A percentile compares a stretch with the other conserved stretches of the same genome.
These are phyloP conservation scores for Potamarius usumacintae DNA, from an alignment of 2,113 vertebrate genomes.

Conservation along the genomic window DNA sequence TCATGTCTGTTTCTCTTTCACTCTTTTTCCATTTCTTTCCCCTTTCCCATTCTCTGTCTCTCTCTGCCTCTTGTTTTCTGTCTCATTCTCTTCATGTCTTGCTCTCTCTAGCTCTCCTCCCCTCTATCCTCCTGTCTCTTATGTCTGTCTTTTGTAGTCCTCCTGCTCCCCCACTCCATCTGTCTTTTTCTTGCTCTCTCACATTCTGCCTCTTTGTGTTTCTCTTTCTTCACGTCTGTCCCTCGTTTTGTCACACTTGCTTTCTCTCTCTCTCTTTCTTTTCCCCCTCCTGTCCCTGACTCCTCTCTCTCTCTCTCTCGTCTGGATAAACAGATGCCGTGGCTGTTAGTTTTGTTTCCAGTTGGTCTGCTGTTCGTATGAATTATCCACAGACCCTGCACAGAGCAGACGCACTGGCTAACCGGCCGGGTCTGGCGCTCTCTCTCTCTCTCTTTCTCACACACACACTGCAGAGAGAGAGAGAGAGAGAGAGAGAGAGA, in stretches of 20 bases:
- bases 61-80: slow-evolving; percentile 51
- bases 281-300: slow-evolving; percentile 38
- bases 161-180: slow-evolving; percentile 55
- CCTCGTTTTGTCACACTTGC: slow-evolving; percentile 47
- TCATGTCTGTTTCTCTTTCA: background rate
- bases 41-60: slow-evolving; percentile 42
- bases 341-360: slow-evolving; percentile 79
- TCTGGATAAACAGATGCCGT: slow-evolving; percentile 75
- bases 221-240: slow-evolving; percentile 44
- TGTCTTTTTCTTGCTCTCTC: background rate
- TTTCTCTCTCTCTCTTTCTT: slow-evolving; percentile 56
- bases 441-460: slow-evolving; percentile 59
- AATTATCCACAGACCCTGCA: slow-evolving; percentile 75
- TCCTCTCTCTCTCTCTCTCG: slow-evolving; percentile 61
- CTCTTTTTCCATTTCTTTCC: slow-evolving; percentile 24
- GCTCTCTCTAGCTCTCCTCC: slow-evolving; percentile 53
- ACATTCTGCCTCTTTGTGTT: slow-evolving; percentile 36
- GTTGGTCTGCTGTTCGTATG: slow-evolving; percentile 75
- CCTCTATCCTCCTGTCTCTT: background rate
- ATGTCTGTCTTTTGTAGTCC: background rate
- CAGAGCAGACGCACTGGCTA: slow-evolving; percentile 69
- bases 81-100: slow-evolving; percentile 57
- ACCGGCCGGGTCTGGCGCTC: slow-evolving; percentile 65
- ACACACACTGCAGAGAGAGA: slow-evolving; percentile 56
- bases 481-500: slow-evolving; percentile 48